phyloP scores from a whole-genome alignment of 2,888 invertebrate genomes.

The Actias luna region DNA sequence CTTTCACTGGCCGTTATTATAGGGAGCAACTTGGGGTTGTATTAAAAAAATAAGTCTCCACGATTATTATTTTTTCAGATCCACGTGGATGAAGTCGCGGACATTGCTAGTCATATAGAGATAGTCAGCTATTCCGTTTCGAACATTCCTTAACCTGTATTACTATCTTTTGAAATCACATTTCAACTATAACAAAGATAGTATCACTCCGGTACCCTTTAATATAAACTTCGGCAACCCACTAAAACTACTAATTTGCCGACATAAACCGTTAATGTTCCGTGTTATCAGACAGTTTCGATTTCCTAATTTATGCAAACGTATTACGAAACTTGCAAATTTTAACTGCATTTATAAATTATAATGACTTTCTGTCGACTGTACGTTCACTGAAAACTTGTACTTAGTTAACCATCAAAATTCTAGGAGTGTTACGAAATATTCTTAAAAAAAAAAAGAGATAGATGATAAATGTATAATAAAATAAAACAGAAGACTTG shows the following conservation, averaged over 20 bases:
- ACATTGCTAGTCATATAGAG: too few species aligned
- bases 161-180: constrained; percentile 2
- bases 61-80: too few species aligned
- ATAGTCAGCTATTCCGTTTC: not conserved
- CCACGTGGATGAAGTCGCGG: too few species aligned
- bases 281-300: constrained; percentile 57
- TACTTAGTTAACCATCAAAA: not conserved
- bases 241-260: constrained; percentile 63
- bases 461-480: not conserved
- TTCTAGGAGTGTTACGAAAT: not conserved
- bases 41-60: too few species aligned
- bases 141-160: not conserved
- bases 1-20: too few species aligned
- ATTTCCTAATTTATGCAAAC: constrained; percentile 51
- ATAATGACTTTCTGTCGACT: constrained; percentile 11
- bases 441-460: too few species aligned
- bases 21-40: too few species aligned
- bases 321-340: constrained; percentile 37
- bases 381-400: not conserved
- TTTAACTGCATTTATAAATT: constrained; percentile 15
- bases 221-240: constrained; percentile 39
- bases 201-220: constrained; percentile 33
- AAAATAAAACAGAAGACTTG: not conserved
- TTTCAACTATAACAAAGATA: constrained; percentile 29
- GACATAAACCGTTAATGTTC: constrained; percentile 52